Conservation (phyloP, 2,797 vertebrate genomes). For the Myripristis jacobus region DNA sequence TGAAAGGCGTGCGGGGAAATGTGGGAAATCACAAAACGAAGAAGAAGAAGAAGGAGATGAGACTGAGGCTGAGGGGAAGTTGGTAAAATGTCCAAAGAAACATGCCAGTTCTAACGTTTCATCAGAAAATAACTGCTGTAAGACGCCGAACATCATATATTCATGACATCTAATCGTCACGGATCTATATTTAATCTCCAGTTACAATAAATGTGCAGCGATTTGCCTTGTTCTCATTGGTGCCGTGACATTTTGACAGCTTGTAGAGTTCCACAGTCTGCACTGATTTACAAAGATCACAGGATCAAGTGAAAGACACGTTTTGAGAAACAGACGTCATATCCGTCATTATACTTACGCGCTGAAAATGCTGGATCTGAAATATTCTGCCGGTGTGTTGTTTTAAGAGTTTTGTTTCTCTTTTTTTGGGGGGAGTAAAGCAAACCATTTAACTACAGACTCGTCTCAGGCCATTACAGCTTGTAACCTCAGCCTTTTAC, state of each 20-base stretch:
- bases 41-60: neutral
- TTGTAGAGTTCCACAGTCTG: neutral
- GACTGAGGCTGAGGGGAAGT: neutral
- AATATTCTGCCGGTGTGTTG: neutral
- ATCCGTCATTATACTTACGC: neutral
- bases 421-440: slow-evolving; percentile 8
- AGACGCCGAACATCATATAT: neutral
- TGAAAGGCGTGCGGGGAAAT: slow-evolving; percentile 59
- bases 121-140: neutral
- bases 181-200: neutral
- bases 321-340: neutral
- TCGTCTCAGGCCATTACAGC: slow-evolving; percentile 2
- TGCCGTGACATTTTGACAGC: too few species aligned
- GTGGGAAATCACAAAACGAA: slow-evolving; percentile 47
- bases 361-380: neutral
- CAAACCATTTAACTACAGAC: slow-evolving; percentile 1
- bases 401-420: too few species aligned
- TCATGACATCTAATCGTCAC: neutral
- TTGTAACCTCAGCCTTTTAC: slow-evolving; percentile 15
- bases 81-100: slow-evolving; percentile 1
- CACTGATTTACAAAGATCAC: slow-evolving; percentile 9
- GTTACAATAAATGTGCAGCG: slow-evolving; percentile 3
- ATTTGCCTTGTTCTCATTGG: neutral
- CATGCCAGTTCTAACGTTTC: neutral
- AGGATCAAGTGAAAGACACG: slow-evolving; percentile 1